phyloP scores from a whole-genome alignment of 2,888 invertebrate genomes.

The Beris morrisii region DNA sequence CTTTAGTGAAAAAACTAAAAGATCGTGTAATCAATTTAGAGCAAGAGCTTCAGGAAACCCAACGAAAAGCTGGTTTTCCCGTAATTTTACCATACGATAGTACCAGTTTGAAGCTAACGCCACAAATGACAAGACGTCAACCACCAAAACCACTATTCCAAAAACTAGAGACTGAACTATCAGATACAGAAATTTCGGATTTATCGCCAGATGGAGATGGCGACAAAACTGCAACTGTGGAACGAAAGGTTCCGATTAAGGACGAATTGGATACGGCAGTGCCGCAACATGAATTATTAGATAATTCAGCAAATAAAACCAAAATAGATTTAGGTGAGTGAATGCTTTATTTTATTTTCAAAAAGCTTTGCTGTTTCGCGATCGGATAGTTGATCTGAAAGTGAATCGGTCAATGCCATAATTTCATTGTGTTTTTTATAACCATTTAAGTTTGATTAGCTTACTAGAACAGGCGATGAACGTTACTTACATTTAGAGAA shows the following conservation, averaged over 20 bases:
- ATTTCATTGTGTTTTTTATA: too few species aligned
- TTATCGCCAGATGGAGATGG: slow-evolving; percentile 72
- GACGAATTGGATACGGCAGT: slow-evolving; percentile 85
- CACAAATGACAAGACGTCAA: slow-evolving; percentile 73
- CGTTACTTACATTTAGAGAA: too few species aligned
- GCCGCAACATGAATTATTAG: slow-evolving; percentile 83
- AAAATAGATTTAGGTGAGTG: slow-evolving; percentile 74
- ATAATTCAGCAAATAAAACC: slow-evolving; percentile 80
- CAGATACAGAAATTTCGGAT: slow-evolving; percentile 85
- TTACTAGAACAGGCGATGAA: too few species aligned
- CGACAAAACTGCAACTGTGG: slow-evolving; percentile 74
- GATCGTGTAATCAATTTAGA: slow-evolving; percentile 86
- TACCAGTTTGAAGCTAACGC: slow-evolving; percentile 73
- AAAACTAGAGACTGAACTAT: slow-evolving; percentile 73
- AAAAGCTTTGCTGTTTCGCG: too few species aligned
- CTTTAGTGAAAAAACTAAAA: slow-evolving; percentile 81
- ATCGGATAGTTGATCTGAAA: too few species aligned
- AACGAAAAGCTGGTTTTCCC: slow-evolving; percentile 84
- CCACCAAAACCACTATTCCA: slow-evolving; percentile 70
- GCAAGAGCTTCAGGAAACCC: slow-evolving; percentile 82
- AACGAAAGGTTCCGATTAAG: slow-evolving; percentile 67
- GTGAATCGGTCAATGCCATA: too few species aligned
- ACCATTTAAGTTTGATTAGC: too few species aligned
- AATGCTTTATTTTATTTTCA: not conserved
- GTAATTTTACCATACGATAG: slow-evolving; percentile 79